Evolutionary conservation across 1,140 invertebrate genomes (phyloP).

Genomic region (Macrobrachium nipponense): DNA sequence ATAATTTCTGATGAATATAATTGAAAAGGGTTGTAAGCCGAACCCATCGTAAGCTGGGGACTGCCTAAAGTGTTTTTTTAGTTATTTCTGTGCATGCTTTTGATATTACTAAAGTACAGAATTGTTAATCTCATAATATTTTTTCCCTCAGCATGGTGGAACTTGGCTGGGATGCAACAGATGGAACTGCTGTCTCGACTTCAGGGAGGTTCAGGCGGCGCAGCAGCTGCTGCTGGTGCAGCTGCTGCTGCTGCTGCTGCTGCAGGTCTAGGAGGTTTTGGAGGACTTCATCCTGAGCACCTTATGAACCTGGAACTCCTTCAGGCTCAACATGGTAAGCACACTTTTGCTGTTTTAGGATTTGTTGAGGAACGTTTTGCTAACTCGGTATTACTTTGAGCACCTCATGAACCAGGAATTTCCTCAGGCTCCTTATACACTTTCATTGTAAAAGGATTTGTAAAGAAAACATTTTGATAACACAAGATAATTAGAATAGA

Average conservation of each 20-base stretch:
- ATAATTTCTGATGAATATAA: no score
- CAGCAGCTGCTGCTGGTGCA: slow-evolving; percentile 51
- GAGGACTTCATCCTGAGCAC: slow-evolving; percentile 62
- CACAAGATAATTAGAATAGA: not conserved
- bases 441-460: not conserved
- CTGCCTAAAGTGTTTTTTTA: no score
- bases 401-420: no score
- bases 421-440: no score
- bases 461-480: no score
- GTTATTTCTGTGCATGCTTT: no score
- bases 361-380: not conserved
- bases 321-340: slow-evolving; percentile 63
- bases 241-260: slow-evolving; percentile 26
- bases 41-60: no score
- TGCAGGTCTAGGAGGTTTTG: slow-evolving; percentile 46
- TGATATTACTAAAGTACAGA: no score
- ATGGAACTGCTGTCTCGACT: slow-evolving; percentile 50
- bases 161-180: slow-evolving; percentile 47
- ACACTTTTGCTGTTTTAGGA: no score
- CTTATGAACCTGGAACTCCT: slow-evolving; percentile 63
- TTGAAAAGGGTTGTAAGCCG: no score
- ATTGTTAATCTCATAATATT: not conserved
- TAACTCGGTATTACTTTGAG: no score
- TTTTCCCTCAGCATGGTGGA: slow-evolving; percentile 43
- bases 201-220: slow-evolving; percentile 39